Evolutionary conservation across 2,113 vertebrate genomes (phyloP).

Genomic region (Danionella cerebrum): DNA sequence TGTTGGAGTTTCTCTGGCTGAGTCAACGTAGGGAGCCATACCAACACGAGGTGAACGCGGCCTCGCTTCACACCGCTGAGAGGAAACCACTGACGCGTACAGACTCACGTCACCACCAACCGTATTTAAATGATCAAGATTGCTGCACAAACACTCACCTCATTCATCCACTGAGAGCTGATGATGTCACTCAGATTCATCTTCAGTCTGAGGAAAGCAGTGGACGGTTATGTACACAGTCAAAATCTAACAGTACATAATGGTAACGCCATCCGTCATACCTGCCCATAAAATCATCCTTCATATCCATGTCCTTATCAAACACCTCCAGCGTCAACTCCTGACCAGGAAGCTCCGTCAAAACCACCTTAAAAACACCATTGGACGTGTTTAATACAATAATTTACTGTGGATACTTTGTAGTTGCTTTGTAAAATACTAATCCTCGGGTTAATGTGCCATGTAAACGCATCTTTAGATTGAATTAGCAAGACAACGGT

Average conservation of each 20-base stretch:
- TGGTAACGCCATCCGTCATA: conserved; percentile 40
- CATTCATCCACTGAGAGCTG: conserved; percentile 69
- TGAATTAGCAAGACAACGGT: no score
- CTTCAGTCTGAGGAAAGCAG: conserved; percentile 67
- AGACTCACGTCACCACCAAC: not conserved
- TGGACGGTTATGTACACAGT: no score
- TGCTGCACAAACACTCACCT: conserved; percentile 62
- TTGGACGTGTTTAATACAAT: no score
- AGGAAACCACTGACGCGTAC: conserved; percentile 74
- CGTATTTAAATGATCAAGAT: no score
- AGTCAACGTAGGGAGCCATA: conserved; percentile 65
- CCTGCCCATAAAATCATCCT: conserved; percentile 89
- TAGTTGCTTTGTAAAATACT: no score
- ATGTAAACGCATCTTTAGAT: no score
- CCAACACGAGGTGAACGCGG: conserved; percentile 74
- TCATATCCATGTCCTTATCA: conserved; percentile 84
- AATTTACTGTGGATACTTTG: no score
- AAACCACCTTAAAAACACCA: conserved; percentile 62
- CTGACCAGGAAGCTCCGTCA: conserved; percentile 77
- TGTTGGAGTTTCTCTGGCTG: conserved; percentile 69
- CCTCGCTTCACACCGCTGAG: conserved; percentile 80
- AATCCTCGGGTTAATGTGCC: no score
- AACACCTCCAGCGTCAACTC: conserved; percentile 76
- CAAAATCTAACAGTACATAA: no score
- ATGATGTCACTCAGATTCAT: conserved; percentile 72